A percentile compares a stretch with the other conserved stretches of the same genome.
Evolutionary conservation across 2,888 invertebrate genomes (phyloP).

Genomic region (Tipula vernalis): DNA sequence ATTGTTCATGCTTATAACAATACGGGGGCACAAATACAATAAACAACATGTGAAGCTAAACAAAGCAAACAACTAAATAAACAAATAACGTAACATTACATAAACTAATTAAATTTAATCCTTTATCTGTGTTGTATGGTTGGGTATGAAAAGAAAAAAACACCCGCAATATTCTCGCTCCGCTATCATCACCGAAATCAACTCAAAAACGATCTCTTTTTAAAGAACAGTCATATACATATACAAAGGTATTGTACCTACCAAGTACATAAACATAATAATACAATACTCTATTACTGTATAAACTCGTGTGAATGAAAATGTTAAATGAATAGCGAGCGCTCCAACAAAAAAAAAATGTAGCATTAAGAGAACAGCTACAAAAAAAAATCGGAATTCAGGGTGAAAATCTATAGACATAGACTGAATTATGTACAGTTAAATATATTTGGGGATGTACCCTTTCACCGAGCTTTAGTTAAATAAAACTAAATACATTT

Average conservation of each 20-base stretch:
- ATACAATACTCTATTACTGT: not conserved
- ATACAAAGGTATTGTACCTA: not conserved
- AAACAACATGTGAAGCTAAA: not conserved
- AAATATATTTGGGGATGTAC: not conserved
- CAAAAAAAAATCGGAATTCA: not conserved
- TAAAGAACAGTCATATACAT: not conserved
- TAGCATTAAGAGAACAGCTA: not conserved
- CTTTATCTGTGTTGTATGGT: not conserved
- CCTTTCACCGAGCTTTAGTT: not conserved
- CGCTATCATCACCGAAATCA: not conserved
- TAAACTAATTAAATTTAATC: not conserved
- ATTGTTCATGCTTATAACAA: not conserved
- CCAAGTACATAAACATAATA: not conserved
- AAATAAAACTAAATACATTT: too few species aligned
- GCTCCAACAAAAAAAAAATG: not conserved
- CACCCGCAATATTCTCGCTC: not conserved
- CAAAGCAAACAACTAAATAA: not conserved
- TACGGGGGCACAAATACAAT: not conserved
- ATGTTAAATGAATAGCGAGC: not conserved
- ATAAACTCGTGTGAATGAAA: not conserved
- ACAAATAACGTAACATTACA: not conserved
- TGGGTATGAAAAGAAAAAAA: not conserved
- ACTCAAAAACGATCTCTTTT: not conserved
- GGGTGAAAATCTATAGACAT: not conserved
- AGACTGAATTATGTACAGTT: not conserved